Evolutionary conservation across 2,113 vertebrate genomes (phyloP).

Genomic region (Gymnorhina tibicen): DNA sequence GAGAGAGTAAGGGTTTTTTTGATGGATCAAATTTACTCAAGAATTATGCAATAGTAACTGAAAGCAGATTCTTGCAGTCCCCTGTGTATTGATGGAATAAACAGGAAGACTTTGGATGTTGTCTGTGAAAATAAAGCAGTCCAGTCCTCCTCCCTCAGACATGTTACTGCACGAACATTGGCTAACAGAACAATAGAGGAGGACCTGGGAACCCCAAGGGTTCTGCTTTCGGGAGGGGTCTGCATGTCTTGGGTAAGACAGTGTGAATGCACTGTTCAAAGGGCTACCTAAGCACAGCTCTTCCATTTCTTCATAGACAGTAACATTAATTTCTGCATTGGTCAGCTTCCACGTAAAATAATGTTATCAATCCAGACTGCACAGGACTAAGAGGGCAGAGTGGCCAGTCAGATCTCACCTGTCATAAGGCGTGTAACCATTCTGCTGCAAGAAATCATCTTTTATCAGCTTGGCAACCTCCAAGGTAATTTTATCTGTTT

Average conservation of each 20-base stretch:
- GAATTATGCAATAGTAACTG: neutral
- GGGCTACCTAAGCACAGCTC: neutral
- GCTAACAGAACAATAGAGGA: neutral
- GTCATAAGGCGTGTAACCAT: slow-evolving; percentile 96
- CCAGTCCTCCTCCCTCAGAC: neutral
- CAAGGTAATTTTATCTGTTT: slow-evolving; percentile 97
- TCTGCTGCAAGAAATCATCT: slow-evolving; percentile 97
- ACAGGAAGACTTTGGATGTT: neutral
- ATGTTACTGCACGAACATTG: neutral
- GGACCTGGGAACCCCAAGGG: neutral
- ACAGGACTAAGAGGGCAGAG: neutral
- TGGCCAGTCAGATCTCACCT: slow-evolving; percentile 70
- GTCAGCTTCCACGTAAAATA: neutral
- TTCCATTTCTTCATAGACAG: neutral
- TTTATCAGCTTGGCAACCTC: slow-evolving; percentile 98
- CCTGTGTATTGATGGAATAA: neutral
- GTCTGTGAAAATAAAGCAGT: neutral
- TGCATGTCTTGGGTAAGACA: neutral
- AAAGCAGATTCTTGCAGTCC: neutral
- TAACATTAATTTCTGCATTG: neutral
- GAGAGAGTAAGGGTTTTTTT: neutral
- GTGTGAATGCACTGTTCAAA: rapidly evolving
- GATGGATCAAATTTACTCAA: neutral
- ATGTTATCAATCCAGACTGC: neutral
- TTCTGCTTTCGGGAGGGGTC: neutral